Percentiles rank a stretch among this genome's conserved stretches.
These are phyloP conservation scores for Eristalis intricaria DNA, from an alignment of 2,888 invertebrate species.

Conservation along the genomic window DNA sequence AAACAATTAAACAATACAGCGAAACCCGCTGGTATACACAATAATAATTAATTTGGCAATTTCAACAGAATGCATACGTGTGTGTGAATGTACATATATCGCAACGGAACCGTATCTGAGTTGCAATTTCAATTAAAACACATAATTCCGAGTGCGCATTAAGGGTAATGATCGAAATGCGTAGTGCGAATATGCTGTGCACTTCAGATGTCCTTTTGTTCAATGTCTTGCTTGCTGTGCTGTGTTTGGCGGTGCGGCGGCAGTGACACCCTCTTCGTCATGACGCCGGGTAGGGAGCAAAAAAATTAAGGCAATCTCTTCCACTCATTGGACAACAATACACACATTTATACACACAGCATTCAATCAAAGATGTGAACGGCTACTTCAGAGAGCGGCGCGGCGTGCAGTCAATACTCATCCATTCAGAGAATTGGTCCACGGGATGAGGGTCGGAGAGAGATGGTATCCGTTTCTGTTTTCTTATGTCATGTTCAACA, in stretches of 20 bases:
- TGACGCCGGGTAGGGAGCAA: background rate
- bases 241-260: background rate
- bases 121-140: conserved; percentile 63
- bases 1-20: background rate
- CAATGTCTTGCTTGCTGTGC: background rate
- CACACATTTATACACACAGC: conserved; percentile 14
- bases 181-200: conserved; percentile 27
- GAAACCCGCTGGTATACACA: background rate
- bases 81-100: background rate
- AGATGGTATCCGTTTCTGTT: conserved; percentile 8
- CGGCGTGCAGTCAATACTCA: conserved; percentile 20
- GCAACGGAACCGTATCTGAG: conserved; percentile 18
- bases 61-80: conserved; percentile 17
- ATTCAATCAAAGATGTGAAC: conserved; percentile 18
- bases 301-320: conserved; percentile 28
- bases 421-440: too few relatives aligned
- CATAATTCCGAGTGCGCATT: conserved; percentile 64
- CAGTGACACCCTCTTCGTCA: background rate
- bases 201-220: conserved; percentile 52
- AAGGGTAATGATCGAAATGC: conserved; percentile 65
- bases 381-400: conserved; percentile 31
- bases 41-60: conserved; percentile 57
- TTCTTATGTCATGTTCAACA: conserved; percentile 50
- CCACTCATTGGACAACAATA: conserved; percentile 44
- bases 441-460: background rate